These are phyloP conservation scores for Tetragnatha montana DNA, from an alignment of 2,888 invertebrate species.

Conservation along the genomic window DNA sequence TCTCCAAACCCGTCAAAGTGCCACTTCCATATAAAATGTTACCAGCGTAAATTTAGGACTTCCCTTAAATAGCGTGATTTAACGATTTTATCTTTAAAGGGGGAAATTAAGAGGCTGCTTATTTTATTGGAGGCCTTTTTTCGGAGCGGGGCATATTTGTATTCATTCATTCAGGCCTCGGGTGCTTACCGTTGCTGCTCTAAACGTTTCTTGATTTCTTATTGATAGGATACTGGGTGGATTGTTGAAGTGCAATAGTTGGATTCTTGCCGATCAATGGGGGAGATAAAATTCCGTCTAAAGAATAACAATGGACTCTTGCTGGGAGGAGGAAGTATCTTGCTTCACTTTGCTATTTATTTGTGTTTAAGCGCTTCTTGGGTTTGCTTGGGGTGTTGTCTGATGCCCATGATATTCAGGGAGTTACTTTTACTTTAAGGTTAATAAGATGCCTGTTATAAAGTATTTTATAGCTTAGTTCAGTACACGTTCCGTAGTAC, in stretches of 20 bases:
- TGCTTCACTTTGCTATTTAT: too few relatives aligned
- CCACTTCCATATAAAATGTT: conserved; percentile 64
- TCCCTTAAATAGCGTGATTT: conserved; percentile 67
- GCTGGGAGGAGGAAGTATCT: too few relatives aligned
- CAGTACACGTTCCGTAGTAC: too few relatives aligned
- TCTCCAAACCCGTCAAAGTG: conserved; percentile 63
- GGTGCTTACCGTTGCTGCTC: neutral
- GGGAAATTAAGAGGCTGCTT: conserved; percentile 59
- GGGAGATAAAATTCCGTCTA: neutral
- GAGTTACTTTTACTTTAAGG: too few relatives aligned
- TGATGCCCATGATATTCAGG: too few relatives aligned
- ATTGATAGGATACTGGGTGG: neutral
- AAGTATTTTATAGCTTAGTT: too few relatives aligned
- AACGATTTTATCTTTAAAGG: conserved; percentile 62
- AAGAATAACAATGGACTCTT: neutral
- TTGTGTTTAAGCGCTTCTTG: too few relatives aligned
- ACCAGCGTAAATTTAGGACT: conserved; percentile 55
- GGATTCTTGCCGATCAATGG: neutral
- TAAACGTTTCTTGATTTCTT: conserved; percentile 1
- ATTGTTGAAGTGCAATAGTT: neutral
- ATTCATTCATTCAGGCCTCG: neutral
- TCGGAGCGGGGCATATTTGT: neutral
- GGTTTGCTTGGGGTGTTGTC: too few relatives aligned
- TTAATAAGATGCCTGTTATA: too few relatives aligned
- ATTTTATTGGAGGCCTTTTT: conserved; percentile 12